Base-by-base conservation (phyloP, 2,113 vertebrate species). In the Ancistrus triradiatus region DNA sequence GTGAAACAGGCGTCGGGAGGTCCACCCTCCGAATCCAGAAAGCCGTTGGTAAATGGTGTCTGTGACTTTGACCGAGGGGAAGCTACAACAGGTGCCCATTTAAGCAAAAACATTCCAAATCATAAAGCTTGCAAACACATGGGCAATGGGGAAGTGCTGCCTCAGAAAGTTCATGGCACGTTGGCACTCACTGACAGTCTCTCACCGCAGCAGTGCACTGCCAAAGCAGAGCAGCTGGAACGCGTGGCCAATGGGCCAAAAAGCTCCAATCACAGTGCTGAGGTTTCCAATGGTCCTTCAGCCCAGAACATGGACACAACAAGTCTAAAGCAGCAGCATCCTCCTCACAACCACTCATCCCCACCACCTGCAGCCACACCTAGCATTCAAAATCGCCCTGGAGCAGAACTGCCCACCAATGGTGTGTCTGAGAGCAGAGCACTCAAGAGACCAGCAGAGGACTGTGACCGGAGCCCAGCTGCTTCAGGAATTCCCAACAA, bases 21-120 rank as follows among this genome's bases (percentile, higher is more conserved):
- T 77, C 81, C 84, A 57, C 90, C 87, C 84, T 83, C 82, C 58
- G 95, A 97, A 87, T 87, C 92, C 82, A 97, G 89, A 89, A 94
- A 91, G 87, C 86, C 92, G 72, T 85, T 98, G 42, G 88, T 99
- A 75, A 99, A 99, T 63, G 96, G 96, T 74, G 91, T 98, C 78
- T 98, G 95, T 90, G 96, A 97, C 92, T 92, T 94, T 90, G 95
- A 97, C 69, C 90, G 93, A 85, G 88, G 81, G 64, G 91, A 92
- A 76, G 19, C 18, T 21, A 25, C 27, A 2, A 9, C 68, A 21
- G 88, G 89, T 78, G 89, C 90, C 81, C 90, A 92, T 88, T 90
- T 93, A 76, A 94, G 88, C 90, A 99, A 90, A 96, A 99, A 91
- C 95, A 98, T 99, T 99, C 95, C 95, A 92, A 99, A 99, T 96